These are phyloP conservation scores for Enoplosus armatus DNA, from an alignment of 2,797 vertebrate genomes.

Conservation along the genomic window DNA sequence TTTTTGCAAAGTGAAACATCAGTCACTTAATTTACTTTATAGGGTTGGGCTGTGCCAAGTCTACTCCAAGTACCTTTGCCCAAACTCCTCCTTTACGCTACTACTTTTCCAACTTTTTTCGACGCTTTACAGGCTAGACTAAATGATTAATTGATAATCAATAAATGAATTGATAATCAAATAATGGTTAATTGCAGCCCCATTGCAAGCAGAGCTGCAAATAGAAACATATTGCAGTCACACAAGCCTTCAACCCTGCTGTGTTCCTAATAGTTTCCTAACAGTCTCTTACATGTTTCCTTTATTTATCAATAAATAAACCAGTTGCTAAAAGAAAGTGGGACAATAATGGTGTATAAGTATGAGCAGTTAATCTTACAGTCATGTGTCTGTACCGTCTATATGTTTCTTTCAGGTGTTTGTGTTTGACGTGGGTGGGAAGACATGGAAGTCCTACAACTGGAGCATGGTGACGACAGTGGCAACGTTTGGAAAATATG, in stretches of 20 bases:
- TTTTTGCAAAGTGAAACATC: too few species aligned
- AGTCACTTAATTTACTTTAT: too few species aligned
- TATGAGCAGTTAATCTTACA: not conserved
- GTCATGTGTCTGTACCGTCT: not conserved
- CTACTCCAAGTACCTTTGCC: too few species aligned
- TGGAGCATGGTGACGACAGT: constrained; percentile 95
- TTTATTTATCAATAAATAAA: not conserved
- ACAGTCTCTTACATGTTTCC: not conserved
- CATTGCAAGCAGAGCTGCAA: not conserved
- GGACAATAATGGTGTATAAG: not conserved
- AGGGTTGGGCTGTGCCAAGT: too few species aligned
- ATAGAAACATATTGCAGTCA: not conserved
- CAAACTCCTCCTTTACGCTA: too few species aligned
- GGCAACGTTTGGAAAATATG: constrained; percentile 91
- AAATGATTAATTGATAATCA: too few species aligned
- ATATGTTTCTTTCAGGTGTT: constrained; percentile 86
- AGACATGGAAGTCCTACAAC: constrained; percentile 92
- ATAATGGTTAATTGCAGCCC: not conserved
- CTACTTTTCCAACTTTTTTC: too few species aligned
- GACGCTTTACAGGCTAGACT: too few species aligned
- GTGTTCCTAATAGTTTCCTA: not conserved
- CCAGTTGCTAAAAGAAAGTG: not conserved
- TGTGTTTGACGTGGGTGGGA: constrained; percentile 92
- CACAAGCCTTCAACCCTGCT: not conserved
- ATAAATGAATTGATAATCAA: too few species aligned